Percentiles rank a stretch among this genome's conserved stretches.
Evolutionary conservation across 2,113 vertebrate species (phyloP).

Genomic region (Microtus montanus): DNA sequence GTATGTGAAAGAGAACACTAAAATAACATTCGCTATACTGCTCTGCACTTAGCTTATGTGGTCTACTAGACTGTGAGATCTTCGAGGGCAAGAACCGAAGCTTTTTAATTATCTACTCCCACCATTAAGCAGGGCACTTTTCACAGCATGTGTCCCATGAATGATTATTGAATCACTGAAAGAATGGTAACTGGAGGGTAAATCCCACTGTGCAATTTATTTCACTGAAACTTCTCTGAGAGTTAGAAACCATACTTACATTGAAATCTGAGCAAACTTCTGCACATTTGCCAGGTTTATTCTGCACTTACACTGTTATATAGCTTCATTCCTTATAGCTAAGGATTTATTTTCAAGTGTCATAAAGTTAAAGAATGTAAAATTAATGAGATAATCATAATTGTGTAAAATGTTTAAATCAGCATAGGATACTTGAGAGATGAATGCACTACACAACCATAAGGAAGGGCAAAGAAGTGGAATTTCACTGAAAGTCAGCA

Average conservation of each 20-base stretch:
- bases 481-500: neutral
- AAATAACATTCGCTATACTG: neutral
- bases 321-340: neutral
- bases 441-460: neutral
- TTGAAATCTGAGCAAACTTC: neutral
- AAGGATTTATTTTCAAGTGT: neutral
- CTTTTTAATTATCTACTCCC: slow-evolving; percentile 57
- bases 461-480: neutral
- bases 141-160: slow-evolving; percentile 18
- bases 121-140: slow-evolving; percentile 40
- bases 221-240: slow-evolving; percentile 5
- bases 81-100: slow-evolving; percentile 39
- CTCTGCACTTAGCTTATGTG: neutral
- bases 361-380: neutral
- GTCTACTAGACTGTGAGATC: slow-evolving; percentile 48
- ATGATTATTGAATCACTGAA: slow-evolving; percentile 47
- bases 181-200: slow-evolving; percentile 30
- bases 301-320: neutral
- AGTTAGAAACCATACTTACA: neutral
- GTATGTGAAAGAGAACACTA: neutral
- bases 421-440: neutral
- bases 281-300: neutral
- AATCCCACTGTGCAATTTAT: slow-evolving; percentile 16
- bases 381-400: slow-evolving; percentile 1
- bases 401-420: neutral